phyloP scores from a whole-genome alignment of 1,140 invertebrate species.

The Ceratoteleas bidentatus region DNA sequence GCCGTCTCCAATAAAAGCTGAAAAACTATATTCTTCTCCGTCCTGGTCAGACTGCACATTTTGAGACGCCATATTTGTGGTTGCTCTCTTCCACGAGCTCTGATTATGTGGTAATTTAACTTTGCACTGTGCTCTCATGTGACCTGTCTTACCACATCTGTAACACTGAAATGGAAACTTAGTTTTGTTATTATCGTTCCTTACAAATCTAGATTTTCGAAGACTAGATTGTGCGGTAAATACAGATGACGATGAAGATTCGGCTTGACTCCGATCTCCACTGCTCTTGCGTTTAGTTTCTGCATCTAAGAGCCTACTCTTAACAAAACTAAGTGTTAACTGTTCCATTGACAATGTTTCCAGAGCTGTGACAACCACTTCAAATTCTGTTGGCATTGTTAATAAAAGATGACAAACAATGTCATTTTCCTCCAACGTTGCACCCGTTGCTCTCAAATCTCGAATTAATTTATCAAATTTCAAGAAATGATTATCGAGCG shows the following conservation, averaged over 20 bases:
- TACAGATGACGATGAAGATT: not conserved
- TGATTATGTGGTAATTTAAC: not conserved
- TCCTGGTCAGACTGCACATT: not conserved
- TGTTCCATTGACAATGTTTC: conserved; percentile 59
- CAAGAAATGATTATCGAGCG: conserved; percentile 46
- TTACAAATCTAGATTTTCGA: too few relatives aligned
- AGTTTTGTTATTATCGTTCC: too few relatives aligned
- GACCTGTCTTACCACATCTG: conserved; percentile 8
- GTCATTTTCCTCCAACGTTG: conserved; percentile 7
- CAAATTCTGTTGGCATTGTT: conserved; percentile 40
- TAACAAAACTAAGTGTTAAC: conserved; percentile 61
- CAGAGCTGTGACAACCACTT: conserved; percentile 49
- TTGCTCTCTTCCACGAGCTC: conserved; percentile 11
- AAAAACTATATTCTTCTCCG: conserved; percentile 13
- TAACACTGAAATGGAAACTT: conserved; percentile 1
- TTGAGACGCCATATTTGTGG: conserved; percentile 24
- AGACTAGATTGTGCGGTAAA: conserved; percentile 5
- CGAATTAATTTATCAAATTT: conserved; percentile 56
- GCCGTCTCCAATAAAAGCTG: conserved; percentile 1
- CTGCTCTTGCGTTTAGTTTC: conserved; percentile 48
- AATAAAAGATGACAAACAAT: conserved; percentile 19
- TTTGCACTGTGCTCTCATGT: conserved; percentile 15
- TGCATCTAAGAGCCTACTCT: conserved; percentile 61
- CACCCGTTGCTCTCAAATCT: conserved; percentile 35
- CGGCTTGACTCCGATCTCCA: not conserved